A percentile compares a stretch with the other conserved stretches of the same genome.
These are phyloP conservation scores for Pseudonaja textilis DNA, from an alignment of 2,113 vertebrate species.

Conservation along the genomic window DNA sequence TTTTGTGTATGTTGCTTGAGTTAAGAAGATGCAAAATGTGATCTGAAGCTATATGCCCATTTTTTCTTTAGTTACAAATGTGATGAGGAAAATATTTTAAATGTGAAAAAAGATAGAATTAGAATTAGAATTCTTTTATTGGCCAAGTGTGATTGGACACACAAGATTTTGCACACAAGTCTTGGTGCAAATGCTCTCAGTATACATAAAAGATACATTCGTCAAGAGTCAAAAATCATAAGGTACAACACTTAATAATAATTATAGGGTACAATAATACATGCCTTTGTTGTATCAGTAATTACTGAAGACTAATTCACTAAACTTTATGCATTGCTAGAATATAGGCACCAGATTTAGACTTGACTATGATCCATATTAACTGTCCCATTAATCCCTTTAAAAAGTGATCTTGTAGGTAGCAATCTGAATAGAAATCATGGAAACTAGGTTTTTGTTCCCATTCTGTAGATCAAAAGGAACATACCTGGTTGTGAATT, in stretches of 20 bases:
- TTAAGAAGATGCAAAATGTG: not conserved
- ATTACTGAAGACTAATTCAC: not conserved
- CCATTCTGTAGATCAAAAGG: not conserved
- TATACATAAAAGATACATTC: too few relatives aligned
- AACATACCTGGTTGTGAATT: not conserved
- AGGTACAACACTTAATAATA: too few relatives aligned
- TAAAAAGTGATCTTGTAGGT: not conserved
- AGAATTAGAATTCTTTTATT: too few relatives aligned
- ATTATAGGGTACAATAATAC: too few relatives aligned
- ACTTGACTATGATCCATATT: not conserved
- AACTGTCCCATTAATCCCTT: not conserved
- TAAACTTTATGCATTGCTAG: not conserved
- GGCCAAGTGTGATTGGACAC: too few relatives aligned
- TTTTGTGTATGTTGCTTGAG: not conserved
- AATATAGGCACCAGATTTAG: not conserved
- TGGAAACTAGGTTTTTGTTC: not conserved
- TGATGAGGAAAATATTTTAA: not conserved
- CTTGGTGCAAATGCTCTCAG: too few relatives aligned
- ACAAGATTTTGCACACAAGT: too few relatives aligned
- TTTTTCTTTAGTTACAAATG: not conserved
- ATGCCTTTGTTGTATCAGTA: not conserved
- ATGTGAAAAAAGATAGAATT: not conserved
- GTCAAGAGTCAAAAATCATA: too few relatives aligned
- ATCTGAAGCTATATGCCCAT: not conserved
- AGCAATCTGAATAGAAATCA: not conserved